Evolutionary conservation across 35 echinoderm and acorn worm genomes (phyloP).

Genomic region (Heliocidaris erythrogramma): DNA sequence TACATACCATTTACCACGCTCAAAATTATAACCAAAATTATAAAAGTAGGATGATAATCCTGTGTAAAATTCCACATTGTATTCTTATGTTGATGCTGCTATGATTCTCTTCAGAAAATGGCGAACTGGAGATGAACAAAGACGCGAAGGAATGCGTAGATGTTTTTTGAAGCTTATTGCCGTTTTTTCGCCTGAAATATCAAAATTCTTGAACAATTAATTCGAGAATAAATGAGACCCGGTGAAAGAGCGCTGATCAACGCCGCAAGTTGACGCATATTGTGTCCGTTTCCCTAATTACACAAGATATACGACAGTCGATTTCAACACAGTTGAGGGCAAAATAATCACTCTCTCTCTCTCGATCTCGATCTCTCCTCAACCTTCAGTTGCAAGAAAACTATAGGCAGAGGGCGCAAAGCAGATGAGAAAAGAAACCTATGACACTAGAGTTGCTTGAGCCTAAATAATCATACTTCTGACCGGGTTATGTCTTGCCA

Average conservation of each 20-base stretch:
- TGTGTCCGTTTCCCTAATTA: too few relatives aligned
- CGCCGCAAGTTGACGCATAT: neutral
- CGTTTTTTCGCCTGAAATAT: neutral
- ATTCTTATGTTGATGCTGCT: too few relatives aligned
- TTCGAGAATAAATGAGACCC: neutral
- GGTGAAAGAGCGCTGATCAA: neutral
- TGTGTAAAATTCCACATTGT: neutral
- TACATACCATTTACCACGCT: neutral
- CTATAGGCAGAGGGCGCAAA: too few relatives aligned
- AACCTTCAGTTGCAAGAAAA: too few relatives aligned
- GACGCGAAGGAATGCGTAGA: neutral
- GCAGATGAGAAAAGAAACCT: too few relatives aligned
- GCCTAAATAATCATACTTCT: too few relatives aligned
- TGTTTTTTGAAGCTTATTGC: neutral
- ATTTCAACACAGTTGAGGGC: too few relatives aligned
- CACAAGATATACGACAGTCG: too few relatives aligned
- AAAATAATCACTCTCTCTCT: too few relatives aligned
- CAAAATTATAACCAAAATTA: neutral
- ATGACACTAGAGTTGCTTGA: too few relatives aligned
- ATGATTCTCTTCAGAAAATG: neutral
- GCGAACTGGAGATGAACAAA: neutral
- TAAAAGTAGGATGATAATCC: neutral
- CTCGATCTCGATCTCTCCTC: too few relatives aligned
- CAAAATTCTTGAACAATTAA: neutral
- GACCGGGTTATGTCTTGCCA: too few relatives aligned